A percentile compares a stretch with the other conserved stretches of the same genome.
phyloP scores from a whole-genome alignment of 2,113 vertebrate species.

The Noctilio leporinus region DNA sequence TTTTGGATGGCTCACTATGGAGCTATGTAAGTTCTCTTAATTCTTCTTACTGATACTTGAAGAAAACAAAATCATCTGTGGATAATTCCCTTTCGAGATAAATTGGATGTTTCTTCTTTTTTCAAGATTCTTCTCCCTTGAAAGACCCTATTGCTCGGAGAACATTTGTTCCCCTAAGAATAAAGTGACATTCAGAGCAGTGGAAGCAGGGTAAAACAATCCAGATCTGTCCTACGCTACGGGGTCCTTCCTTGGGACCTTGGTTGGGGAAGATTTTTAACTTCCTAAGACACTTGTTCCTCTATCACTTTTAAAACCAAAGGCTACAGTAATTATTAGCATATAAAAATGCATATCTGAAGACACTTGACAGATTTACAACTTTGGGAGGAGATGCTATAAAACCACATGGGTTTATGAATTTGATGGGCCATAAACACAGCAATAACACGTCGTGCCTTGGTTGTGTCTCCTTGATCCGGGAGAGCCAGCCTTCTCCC shows the following conservation, averaged over 20 bases:
- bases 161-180: neutral
- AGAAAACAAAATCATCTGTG: neutral
- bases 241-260: fast-evolving
- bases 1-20: neutral
- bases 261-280: neutral
- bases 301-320: neutral
- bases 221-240: fast-evolving
- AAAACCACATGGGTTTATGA: neutral
- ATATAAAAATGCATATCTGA: no score
- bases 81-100: neutral
- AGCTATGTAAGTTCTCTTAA: neutral
- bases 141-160: neutral
- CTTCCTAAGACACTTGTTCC: neutral
- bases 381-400: neutral
- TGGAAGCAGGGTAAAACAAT: fast-evolving
- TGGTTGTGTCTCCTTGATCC: neutral
- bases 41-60: neutral
- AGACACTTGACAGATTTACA: neutral
- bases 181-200: neutral
- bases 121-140: neutral
- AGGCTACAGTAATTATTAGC: neutral
- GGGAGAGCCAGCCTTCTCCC: neutral
- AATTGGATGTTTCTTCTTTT: neutral
- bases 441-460: neutral
- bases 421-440: fast-evolving